Base-by-base conservation (phyloP, 2,797 vertebrate species). In the Leptodactylus fallax region DNA sequence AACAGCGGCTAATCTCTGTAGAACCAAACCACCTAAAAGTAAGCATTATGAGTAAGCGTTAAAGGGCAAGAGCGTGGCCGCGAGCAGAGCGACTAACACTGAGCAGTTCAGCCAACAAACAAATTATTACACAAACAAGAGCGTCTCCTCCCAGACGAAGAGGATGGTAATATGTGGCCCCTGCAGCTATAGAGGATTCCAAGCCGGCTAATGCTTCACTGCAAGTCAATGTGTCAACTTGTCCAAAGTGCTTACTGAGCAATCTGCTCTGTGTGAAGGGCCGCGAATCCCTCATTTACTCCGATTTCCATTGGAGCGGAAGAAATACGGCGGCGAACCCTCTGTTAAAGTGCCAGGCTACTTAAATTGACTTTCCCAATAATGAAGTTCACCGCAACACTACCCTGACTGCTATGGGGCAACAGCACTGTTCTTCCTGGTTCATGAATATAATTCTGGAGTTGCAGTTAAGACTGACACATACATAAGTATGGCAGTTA, bases 1-100 rank as follows among this genome's bases (percentile, higher is more conserved):
- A 92, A 92, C 81, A 51, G 81, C 49, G 9, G 61, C 49, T 25
- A 84, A 49, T 74, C 69, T 47, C 36, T 60, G 83, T 53, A 84
- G 55, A 60, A 55, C n/a, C 36, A 84, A 49, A 45, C 10, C 25
- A 23, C 49, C 53, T 74, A 25, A n/a, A 84, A 58, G 25, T 47
- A 80, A 60, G 63, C 10, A 72, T 27, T 13, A 58, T 0, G 21
- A 1, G 67, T 3, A 25, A 36, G 27, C 4, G 21, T 72, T 60
- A 76, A 17, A n/a, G 19, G 16, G 11, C 53, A 47, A 6, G 27
- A 51, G 49, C 0, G 13, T 53, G 1, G 17, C 51, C 27, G 11
- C 25, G 23, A n/a, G 53, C 14, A 7, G 6, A 21, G 67, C 27
- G 81, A 83, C 23, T 16, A n/a, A 53, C 45, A 69, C 16, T 6